Conservation (phyloP, 2,113 vertebrate genomes). For the Anser brachyrhynchus region DNA sequence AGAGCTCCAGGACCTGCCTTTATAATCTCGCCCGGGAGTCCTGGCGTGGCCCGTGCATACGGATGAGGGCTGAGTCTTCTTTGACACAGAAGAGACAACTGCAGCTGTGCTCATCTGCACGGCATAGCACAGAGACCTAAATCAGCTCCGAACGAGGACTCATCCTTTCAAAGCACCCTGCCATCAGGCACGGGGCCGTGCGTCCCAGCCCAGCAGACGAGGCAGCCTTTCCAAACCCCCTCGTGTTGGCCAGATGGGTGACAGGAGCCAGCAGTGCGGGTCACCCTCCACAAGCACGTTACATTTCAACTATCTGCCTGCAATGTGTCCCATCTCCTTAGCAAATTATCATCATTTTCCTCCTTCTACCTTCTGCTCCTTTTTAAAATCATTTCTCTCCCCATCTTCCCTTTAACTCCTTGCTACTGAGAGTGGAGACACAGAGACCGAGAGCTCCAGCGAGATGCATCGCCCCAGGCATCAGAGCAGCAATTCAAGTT, state of each 20-base stretch:
- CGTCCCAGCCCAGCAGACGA: background rate
- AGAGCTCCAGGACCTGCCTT: background rate
- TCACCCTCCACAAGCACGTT: background rate
- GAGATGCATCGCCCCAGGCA: background rate
- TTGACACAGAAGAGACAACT: background rate
- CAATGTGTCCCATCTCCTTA: background rate
- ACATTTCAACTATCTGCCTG: background rate
- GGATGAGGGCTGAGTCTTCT: background rate
- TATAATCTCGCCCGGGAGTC: background rate
- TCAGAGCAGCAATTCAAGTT: background rate
- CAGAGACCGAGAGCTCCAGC: background rate
- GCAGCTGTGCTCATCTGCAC: background rate
- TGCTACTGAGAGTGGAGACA: rapidly evolving
- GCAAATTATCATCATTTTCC: background rate
- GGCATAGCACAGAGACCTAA: background rate
- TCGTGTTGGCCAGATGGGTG: background rate
- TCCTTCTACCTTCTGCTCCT: background rate
- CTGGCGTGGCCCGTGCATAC: background rate
- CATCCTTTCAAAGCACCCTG: background rate
- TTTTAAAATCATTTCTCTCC: background rate
- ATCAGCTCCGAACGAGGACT: background rate
- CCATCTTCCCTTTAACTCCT: background rate
- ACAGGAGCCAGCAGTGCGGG: background rate
- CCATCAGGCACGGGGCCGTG: background rate
- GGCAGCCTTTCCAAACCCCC: background rate